Evolutionary conservation across 2,888 invertebrate genomes (phyloP).

Genomic region (Homarus gammarus): DNA sequence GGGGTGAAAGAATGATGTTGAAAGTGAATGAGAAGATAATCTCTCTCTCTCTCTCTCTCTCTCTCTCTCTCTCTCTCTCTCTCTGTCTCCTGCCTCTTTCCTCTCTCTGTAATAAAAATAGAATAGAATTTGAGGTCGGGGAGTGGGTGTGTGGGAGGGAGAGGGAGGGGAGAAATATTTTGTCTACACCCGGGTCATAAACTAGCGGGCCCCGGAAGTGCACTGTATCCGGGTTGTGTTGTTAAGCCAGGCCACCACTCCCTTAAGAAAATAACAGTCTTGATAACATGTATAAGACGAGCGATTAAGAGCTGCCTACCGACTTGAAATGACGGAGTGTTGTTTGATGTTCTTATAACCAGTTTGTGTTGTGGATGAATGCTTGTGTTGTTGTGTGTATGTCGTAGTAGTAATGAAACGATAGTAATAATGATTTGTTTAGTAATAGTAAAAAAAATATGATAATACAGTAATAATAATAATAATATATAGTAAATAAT

Average conservation of each 20-base stretch:
- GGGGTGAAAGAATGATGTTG: too few relatives aligned
- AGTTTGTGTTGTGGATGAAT: too few relatives aligned
- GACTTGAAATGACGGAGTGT: too few relatives aligned
- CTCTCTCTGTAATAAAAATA: neutral
- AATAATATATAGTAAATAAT: too few relatives aligned
- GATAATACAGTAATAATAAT: neutral
- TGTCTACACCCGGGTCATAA: neutral
- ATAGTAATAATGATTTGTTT: neutral
- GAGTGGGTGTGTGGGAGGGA: too few relatives aligned
- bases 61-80: constrained; percentile 7
- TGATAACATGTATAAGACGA: neutral
- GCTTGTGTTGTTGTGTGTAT: too few relatives aligned
- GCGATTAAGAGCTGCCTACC: too few relatives aligned
- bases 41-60: neutral
- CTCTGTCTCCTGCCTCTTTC: neutral
- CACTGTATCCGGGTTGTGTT: neutral
- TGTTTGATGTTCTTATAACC: too few relatives aligned
- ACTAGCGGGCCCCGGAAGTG: constrained; percentile 5
- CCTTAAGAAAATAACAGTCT: neutral
- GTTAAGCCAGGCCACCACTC: neutral
- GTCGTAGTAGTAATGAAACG: too few relatives aligned
- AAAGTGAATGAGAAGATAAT: too few relatives aligned
- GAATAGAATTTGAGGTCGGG: too few relatives aligned
- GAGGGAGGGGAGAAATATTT: too few relatives aligned
- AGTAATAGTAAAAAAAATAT: neutral